Base-by-base conservation (phyloP, 2,888 invertebrate genomes). In the Notocelia uddmanniana region DNA sequence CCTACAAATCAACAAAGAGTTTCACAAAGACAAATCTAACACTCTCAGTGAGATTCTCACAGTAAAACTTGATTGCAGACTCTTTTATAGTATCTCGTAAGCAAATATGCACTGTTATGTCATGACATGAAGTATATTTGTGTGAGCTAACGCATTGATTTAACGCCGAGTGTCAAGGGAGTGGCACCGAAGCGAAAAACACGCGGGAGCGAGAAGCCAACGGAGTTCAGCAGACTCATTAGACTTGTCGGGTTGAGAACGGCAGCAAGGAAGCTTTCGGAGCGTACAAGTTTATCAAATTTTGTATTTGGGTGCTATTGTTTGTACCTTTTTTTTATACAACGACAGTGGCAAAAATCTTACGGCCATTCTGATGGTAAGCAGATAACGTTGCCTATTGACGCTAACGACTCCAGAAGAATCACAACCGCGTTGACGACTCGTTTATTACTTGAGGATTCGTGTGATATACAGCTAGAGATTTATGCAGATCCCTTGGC, bases 201-300 rank as follows among this genome's bases (percentile, higher is more conserved):
- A 67, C 71, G 41, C 45, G 60, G 66, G 71, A 60, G 70, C 58
- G 58, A 71, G 66, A 71, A 71, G 71, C 66, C 54, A 67, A 58
- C 31, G 55, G 71, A 71, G 71, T 71, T 71, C 71, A 71, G 66
- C 59, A 71, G 71, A 71, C 71, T 66, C 71, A 71, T 71, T 71
- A 71, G 59, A 71, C 66, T 71, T 71, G 71, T 71, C 54, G 66
- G 66, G 66, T 31, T 52, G 54, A 2, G 31, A 23, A 21, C 15
- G 21, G 71, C 13, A 71, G 66, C 5, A 67, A 3, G 45, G 66
- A 67, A 71, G 23, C 18, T 5, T 13, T 26, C 0, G 71, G 54
- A 67, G 60, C 8, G 18, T 59, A 11, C 37, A 11, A 5, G 3
- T 15, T 15, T 41, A 15, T 15, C 41, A 41, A 15, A 15, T 41